phyloP scores from a whole-genome alignment of 1,140 invertebrate genomes.

The Drosophila elegans region DNA sequence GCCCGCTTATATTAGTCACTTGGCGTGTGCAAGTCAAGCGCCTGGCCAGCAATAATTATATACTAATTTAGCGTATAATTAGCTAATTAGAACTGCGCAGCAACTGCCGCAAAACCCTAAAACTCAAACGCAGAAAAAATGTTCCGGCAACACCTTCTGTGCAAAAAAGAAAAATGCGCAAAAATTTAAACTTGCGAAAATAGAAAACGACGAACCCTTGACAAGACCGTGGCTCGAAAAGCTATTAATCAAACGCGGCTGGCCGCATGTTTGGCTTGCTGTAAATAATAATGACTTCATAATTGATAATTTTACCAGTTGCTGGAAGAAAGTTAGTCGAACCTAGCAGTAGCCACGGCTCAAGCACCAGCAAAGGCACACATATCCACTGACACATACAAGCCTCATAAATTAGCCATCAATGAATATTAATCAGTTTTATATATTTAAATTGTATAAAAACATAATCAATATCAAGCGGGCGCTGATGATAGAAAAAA shows the following conservation, averaged over 20 bases:
- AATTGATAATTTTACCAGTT: conserved; percentile 75
- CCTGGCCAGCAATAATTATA: conserved; percentile 76
- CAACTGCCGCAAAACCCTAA: conserved; percentile 52
- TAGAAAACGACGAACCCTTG: conserved; percentile 75
- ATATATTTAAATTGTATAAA: conserved; percentile 71
- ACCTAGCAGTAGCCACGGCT: conserved; percentile 23
- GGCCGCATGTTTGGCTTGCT: conserved; percentile 55
- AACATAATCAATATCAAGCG: conserved; percentile 48
- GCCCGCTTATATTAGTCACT: conserved; percentile 53
- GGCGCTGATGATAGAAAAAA: conserved; percentile 26
- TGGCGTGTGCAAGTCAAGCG: conserved; percentile 46
- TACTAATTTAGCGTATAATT: conserved; percentile 82
- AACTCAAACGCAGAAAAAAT: conserved; percentile 57
- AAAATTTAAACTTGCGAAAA: conserved; percentile 71
- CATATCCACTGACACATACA: conserved; percentile 25
- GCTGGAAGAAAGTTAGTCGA: conserved; percentile 52
- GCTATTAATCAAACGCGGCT: conserved; percentile 73
- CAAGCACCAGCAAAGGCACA: conserved; percentile 14
- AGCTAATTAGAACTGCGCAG: conserved; percentile 81
- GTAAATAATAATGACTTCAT: conserved; percentile 82
- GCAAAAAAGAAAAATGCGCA: conserved; percentile 71
- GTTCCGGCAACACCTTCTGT: conserved; percentile 81
- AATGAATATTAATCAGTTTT: conserved; percentile 71
- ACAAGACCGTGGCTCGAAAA: conserved; percentile 62
- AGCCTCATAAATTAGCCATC: conserved; percentile 56